Base-by-base conservation (phyloP, 2,888 invertebrate species). In the Drosophila mayaguana region DNA sequence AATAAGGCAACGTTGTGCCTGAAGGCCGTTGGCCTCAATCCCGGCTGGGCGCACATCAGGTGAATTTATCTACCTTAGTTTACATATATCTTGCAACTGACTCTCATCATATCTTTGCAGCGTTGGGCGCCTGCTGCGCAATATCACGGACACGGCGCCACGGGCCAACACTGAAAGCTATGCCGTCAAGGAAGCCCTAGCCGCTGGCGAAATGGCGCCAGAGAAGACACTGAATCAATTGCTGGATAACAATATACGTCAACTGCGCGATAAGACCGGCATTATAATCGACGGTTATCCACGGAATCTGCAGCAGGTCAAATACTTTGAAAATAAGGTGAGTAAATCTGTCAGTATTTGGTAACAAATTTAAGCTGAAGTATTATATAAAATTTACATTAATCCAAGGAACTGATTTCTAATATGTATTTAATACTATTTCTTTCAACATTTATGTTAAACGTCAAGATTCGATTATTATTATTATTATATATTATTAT, bases 231-330 rank as follows among this genome's bases (percentile, higher is more conserved):
- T 98, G 2, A 94, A 96, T 91, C 95, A 95, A 73, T 93, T 98
- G 48, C 94, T 99, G 55, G 95, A 96, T 67, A 94, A 94, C 2
- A 95, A 96, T 34, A 94, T 97, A 75, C 91, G 89, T 0, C 94
- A 94, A 45, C 93, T 95, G 70, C 93, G 93, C 43, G 95, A 95
- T 9, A 95, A 95, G 25, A 94, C 94, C 67, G 98, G 98, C 5
- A 95, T 98, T 67, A 95, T 99, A 65, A 95, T 99, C 63, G 99
- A 99, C 89, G 99, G 99, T 0, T 99, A 97, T 92, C 99, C 99
- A 0, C 94, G 99, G 63, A 98, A 98, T 89, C 93, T 98, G 91
- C 95, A 96, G 55, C 99, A 99, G 94, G 96, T 97, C 80, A 94
- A 95, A 60, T 95, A 96, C 89, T 99, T 99, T 92, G 97, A 99